Percentiles rank a stretch among this genome's conserved stretches.
Evolutionary conservation across 1,140 invertebrate species (phyloP).

Genomic region (Aporrectodea caliginosa): DNA sequence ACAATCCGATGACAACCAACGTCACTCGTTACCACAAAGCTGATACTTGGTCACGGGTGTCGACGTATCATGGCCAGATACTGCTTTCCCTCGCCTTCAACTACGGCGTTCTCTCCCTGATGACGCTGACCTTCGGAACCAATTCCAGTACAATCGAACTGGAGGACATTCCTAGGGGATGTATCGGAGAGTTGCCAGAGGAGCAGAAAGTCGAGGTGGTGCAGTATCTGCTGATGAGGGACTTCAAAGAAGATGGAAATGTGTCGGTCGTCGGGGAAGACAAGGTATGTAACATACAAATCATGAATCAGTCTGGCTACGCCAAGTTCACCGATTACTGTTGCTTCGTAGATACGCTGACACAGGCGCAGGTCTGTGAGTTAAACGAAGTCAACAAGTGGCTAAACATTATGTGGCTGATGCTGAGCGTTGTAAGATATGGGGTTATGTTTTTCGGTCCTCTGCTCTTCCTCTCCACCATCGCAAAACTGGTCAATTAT

Average conservation of each 20-base stretch:
- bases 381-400: slow-evolving; percentile 41
- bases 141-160: slow-evolving; percentile 35
- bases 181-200: slow-evolving; percentile 41
- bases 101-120: slow-evolving; percentile 50
- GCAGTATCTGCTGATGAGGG: slow-evolving; percentile 40
- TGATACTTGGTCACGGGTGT: slow-evolving; percentile 43
- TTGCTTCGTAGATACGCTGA: slow-evolving; percentile 16
- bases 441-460: slow-evolving; percentile 48
- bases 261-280: slow-evolving; percentile 20
- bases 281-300: slow-evolving; percentile 44
- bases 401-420: slow-evolving; percentile 47
- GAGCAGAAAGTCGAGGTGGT: slow-evolving; percentile 38
- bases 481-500: slow-evolving; percentile 36
- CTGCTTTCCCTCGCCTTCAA: slow-evolving; percentile 50
- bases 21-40: slow-evolving; percentile 16
- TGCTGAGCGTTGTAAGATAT: slow-evolving; percentile 45
- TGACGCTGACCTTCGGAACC: slow-evolving; percentile 38
- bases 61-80: slow-evolving; percentile 47
- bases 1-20: slow-evolving; percentile 25
- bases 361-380: slow-evolving; percentile 5
- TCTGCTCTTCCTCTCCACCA: slow-evolving; percentile 42
- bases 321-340: slow-evolving; percentile 29
- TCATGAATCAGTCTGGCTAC: slow-evolving; percentile 36
- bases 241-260: slow-evolving; percentile 33
- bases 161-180: slow-evolving; percentile 42